phyloP scores from a whole-genome alignment of 92 coral and sea anemone species.

The Blastomussa wellsi region DNA sequence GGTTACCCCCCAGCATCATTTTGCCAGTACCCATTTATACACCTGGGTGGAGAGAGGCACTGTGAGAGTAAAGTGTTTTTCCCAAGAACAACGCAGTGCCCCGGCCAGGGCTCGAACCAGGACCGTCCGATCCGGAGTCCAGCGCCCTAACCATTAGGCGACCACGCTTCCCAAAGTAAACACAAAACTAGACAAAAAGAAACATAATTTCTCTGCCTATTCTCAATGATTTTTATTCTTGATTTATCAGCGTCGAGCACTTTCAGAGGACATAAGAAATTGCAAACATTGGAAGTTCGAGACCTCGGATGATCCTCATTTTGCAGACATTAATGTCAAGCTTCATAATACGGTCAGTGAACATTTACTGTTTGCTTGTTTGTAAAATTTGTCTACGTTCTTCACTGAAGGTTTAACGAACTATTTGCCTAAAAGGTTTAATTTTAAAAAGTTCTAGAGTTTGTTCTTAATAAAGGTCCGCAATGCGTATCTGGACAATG shows the following conservation, averaged over 20 bases:
- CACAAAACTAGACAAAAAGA: background rate
- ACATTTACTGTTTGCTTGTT: background rate
- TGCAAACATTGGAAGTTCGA: slow-evolving; percentile 77
- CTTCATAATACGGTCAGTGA: slow-evolving; percentile 63
- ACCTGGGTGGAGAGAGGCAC: no score
- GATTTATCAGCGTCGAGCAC: slow-evolving; percentile 32
- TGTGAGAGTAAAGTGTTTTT: no score
- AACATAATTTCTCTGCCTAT: background rate
- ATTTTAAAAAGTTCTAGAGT: background rate
- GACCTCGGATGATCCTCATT: slow-evolving; percentile 70
- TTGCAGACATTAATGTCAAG: slow-evolving; percentile 59
- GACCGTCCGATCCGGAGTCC: no score
- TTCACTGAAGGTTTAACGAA: background rate
- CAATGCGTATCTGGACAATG: no score
- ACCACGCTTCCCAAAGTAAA: no score
- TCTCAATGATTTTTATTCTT: background rate
- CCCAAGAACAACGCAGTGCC: no score
- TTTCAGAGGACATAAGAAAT: slow-evolving; percentile 53
- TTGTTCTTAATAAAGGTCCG: background rate
- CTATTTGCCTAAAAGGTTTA: background rate
- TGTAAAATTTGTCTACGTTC: background rate
- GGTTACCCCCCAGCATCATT: no score
- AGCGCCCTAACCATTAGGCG: no score
- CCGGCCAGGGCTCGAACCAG: no score
- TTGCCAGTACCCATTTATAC: no score